phyloP scores from a whole-genome alignment of 2,797 vertebrate species.

The Lagodon rhomboides region DNA sequence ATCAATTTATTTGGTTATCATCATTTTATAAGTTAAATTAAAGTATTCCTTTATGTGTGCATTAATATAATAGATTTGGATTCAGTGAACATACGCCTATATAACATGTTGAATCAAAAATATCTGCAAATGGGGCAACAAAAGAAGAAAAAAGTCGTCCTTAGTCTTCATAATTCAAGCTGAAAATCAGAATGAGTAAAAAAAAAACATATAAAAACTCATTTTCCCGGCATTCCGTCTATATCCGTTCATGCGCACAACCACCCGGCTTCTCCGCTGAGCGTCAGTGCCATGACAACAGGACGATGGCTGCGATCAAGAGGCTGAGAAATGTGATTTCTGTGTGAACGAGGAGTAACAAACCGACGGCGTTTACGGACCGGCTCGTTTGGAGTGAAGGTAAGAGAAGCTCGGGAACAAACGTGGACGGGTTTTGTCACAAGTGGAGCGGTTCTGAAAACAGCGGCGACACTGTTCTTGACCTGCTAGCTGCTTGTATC shows the following conservation, averaged over 20 bases:
- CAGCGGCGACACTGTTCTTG: background rate
- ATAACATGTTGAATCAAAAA: background rate
- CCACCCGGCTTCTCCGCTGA: constrained; percentile 34
- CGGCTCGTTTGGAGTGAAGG: constrained; percentile 39
- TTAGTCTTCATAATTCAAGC: background rate
- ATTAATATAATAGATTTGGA: background rate
- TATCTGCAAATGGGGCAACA: background rate
- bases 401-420: constrained; percentile 13
- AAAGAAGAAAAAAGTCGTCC: background rate
- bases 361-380: constrained; percentile 5
- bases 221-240: constrained; percentile 48
- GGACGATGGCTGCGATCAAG: constrained; percentile 73
- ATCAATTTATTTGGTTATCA: background rate
- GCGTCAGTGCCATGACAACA: constrained; percentile 88
- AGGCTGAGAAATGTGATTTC: constrained; percentile 70
- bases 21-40: background rate
- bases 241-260: constrained; percentile 71
- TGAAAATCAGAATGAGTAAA: background rate
- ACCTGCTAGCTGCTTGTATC: constrained; percentile 19
- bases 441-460: background rate
- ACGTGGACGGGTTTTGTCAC: background rate
- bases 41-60: background rate
- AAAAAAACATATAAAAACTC: constrained; percentile 37
- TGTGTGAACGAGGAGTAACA: constrained; percentile 40
- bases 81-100: background rate